Percentiles rank a stretch among this genome's conserved stretches.
Conservation (phyloP, 64 coral and sea anemone genomes). For the Dendrophyllia cribrosa region DNA sequence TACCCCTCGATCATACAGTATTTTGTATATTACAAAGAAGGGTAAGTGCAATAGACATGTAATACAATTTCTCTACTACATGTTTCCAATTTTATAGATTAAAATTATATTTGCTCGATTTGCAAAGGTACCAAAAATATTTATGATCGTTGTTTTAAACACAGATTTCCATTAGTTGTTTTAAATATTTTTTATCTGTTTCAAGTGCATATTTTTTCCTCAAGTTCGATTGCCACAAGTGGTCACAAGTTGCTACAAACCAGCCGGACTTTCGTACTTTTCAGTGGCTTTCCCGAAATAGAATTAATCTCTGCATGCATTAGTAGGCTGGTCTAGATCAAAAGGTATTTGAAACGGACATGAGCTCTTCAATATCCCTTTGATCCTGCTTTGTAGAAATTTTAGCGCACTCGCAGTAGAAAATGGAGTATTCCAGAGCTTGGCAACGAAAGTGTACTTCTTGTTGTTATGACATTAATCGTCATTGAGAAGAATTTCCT, state of each 20-base stretch:
- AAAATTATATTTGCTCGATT: background rate
- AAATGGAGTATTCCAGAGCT: too few relatives aligned
- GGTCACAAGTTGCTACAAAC: too few relatives aligned
- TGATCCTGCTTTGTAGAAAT: background rate
- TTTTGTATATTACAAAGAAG: background rate
- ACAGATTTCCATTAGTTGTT: background rate
- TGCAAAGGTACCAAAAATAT: background rate
- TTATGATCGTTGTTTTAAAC: background rate
- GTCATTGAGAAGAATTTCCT: conserved; percentile 16
- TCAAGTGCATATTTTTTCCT: too few relatives aligned
- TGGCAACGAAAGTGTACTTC: background rate
- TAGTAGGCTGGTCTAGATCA: background rate
- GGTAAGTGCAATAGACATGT: too few relatives aligned
- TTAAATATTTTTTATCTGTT: too few relatives aligned
- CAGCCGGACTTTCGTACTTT: too few relatives aligned
- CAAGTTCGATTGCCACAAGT: too few relatives aligned
- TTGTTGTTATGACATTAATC: conserved; percentile 30
- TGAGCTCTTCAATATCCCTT: background rate
- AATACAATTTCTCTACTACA: background rate
- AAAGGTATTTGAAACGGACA: background rate
- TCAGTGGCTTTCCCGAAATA: too few relatives aligned
- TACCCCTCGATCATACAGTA: background rate
- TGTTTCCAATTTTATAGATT: background rate
- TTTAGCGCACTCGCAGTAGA: background rate
- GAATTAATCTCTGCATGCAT: background rate